phyloP scores from a whole-genome alignment of 2,113 vertebrate species.

The Actenoides hombroni region DNA sequence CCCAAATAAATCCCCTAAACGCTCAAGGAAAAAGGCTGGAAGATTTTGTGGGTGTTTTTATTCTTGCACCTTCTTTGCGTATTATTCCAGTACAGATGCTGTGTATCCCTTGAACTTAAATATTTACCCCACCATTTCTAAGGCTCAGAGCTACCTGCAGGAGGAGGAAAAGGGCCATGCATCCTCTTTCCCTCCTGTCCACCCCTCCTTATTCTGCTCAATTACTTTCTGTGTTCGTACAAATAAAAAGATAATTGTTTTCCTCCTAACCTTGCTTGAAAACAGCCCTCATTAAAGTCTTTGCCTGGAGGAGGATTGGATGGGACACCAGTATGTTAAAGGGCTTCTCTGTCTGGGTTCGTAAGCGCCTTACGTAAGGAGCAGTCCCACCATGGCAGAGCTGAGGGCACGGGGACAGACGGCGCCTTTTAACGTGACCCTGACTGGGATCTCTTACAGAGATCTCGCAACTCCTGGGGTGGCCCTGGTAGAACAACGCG shows the following conservation, averaged over 20 bases:
- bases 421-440: fast-evolving
- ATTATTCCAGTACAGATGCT: background rate
- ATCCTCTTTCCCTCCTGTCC: background rate
- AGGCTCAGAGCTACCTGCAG: background rate
- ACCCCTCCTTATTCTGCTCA: background rate
- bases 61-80: background rate
- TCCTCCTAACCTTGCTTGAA: background rate
- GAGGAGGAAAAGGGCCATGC: background rate
- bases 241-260: slow-evolving; percentile 25
- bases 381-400: fast-evolving
- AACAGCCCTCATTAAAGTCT: slow-evolving; percentile 31
- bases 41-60: background rate
- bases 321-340: background rate
- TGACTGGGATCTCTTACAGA: background rate
- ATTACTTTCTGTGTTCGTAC: background rate
- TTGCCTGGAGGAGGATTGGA: background rate
- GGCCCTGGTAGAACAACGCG: background rate
- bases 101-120: background rate
- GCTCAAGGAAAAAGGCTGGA: background rate
- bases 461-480: background rate
- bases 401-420: background rate
- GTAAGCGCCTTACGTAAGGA: slow-evolving; percentile 1
- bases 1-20: background rate
- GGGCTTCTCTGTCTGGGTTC: background rate
- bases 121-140: background rate